A percentile compares a stretch with the other conserved stretches of the same genome.
Conservation (phyloP, 2,888 invertebrate genomes). For the Euzetes globulus region DNA sequence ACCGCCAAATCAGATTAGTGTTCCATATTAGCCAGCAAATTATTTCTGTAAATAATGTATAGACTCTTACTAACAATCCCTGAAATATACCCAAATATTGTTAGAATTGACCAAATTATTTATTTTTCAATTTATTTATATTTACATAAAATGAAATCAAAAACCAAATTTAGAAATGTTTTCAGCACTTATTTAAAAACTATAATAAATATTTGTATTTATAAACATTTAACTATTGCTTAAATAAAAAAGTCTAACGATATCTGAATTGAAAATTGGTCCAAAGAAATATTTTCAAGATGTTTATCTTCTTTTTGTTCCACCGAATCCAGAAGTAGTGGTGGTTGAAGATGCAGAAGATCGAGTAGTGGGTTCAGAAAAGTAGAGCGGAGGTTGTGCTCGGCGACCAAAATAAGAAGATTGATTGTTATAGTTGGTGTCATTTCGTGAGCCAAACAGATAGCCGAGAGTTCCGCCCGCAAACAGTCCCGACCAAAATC, state of each 20-base stretch:
- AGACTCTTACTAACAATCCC: not conserved
- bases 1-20: too few relatives aligned
- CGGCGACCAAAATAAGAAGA: constrained; percentile 4
- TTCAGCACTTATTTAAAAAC: too few relatives aligned
- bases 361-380: not conserved
- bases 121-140: too few relatives aligned
- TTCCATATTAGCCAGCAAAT: too few relatives aligned
- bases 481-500: constrained; percentile 19
- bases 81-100: too few relatives aligned
- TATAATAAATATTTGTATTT: too few relatives aligned
- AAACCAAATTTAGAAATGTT: not conserved
- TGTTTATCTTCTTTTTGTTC: constrained; percentile 28
- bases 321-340: constrained; percentile 30
- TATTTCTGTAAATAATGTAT: not conserved
- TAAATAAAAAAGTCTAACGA: too few relatives aligned
- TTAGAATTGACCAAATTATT: too few relatives aligned
- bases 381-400: not conserved
- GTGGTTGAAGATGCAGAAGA: not conserved
- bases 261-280: too few relatives aligned
- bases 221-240: too few relatives aligned
- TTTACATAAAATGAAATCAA: not conserved
- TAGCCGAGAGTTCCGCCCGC: constrained; percentile 33
- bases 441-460: constrained; percentile 29
- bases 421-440: constrained; percentile 11
- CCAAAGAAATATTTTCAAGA: not conserved